A percentile compares a stretch with the other conserved stretches of the same genome.
Evolutionary conservation across 2,888 invertebrate species (phyloP).

Genomic region (Mesorhabditis spiculigera): DNA sequence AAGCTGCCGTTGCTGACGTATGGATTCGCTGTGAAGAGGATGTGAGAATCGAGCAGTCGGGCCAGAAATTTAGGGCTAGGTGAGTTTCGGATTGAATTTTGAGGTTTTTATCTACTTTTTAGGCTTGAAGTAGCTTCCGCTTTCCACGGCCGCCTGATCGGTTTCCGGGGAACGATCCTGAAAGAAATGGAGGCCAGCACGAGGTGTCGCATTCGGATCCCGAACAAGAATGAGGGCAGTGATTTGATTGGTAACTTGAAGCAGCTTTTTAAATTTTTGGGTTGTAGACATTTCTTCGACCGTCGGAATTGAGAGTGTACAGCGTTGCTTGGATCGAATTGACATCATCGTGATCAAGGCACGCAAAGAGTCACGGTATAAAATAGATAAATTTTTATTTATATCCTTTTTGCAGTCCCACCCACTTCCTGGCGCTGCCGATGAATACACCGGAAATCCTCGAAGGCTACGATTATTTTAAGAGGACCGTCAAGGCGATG

Average conservation of each 20-base stretch:
- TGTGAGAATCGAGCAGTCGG: background rate
- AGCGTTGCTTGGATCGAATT: conserved; percentile 31
- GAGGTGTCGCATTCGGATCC: conserved; percentile 24
- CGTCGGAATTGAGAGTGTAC: conserved; percentile 24
- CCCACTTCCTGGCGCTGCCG: background rate
- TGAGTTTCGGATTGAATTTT: background rate
- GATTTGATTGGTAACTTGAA: conserved; percentile 16
- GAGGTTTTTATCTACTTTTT: background rate
- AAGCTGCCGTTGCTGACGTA: background rate
- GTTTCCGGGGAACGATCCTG: background rate
- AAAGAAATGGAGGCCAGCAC: conserved; percentile 26
- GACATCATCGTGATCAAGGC: conserved; percentile 21
- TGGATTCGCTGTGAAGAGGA: background rate
- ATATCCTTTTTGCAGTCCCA: background rate
- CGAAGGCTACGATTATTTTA: no score
- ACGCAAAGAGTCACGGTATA: conserved; percentile 8
- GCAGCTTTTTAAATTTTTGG: background rate
- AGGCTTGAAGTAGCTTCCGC: background rate
- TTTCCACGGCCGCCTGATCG: conserved; percentile 4
- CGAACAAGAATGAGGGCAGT: conserved; percentile 17
- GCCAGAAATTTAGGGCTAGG: conserved; percentile 6
- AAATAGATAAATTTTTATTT: no score
- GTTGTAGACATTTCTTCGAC: conserved; percentile 22
- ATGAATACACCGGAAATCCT: no score
- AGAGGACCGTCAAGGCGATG: no score